Base-by-base conservation (phyloP, 2,113 vertebrate species). In the Campylomormyrus numenius region DNA sequence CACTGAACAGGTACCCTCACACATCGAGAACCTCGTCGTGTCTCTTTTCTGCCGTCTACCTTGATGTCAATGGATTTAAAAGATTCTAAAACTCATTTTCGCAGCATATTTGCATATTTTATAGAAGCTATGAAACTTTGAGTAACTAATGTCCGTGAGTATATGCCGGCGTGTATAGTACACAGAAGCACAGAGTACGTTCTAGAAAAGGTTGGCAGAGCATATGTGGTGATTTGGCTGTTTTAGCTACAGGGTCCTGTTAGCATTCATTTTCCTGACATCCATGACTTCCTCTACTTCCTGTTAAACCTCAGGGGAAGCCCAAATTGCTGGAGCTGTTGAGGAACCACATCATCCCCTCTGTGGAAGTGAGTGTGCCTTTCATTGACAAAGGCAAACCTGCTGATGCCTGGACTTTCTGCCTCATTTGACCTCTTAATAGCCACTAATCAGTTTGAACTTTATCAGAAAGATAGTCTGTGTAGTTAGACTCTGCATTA, bases 261-360 rank as follows among this genome's bases (percentile, higher is more conserved):
- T 80, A 42, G 5, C 15, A n/a, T 27, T 80, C 35, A 2, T 13
- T 39, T 5, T 80, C 35, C 31, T 6, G 35, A 21, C 74, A 80
- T 80, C 35, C 52, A 42, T 46, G 88, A 27, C 15, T 5, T 9
- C 10, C 7, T 58, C 56, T 42, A 19, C 13, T 84, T 85, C 89
- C 45, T 89, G 85, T 88, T 87, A 46, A 90, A 93, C 50, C 91
- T 6, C 91, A 99, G 98, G 98, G 98, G 52, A 96, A 93, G 53
- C 91, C 89, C 88, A 99, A 99, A 91, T 94, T 98, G 91, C 92
- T 97, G 92, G 98, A 98, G 92, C 94, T 99, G 1, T 74, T 99
- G 88, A 93, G 96, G 92, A 95, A 99, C 77, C 98, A 99, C 93
- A 90, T 99, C 5, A 85, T 99, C 66, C 88, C 94, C 1, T 93